Base-by-base conservation (phyloP, 2,113 vertebrate species). In the Pithys albifrons region DNA sequence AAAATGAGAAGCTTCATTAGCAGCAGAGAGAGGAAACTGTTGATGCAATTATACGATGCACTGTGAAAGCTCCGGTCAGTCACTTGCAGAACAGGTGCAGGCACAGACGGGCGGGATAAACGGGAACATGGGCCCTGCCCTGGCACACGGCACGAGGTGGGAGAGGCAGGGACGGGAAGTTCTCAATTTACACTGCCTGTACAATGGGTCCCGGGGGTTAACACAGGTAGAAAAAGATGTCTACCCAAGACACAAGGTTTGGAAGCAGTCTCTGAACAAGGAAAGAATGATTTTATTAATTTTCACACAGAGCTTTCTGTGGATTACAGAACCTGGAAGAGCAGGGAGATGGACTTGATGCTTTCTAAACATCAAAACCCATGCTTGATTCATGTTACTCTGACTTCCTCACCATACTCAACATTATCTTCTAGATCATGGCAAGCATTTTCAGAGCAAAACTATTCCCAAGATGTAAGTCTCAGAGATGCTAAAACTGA, bases 1-100 rank as follows among this genome's bases (percentile, higher is more conserved):
- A 84, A 71, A 95, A 91, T 71, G 79, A 92, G 91, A 37, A 46
- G 83, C 91, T 86, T 80, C 93, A 72, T 61, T 64, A 67, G 25
- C 83, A 93, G 92, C 69, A 78, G 72, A 48, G 61, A 92, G 75
- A 82, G 86, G 84, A 87, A 92, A 91, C 33, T 28, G 84, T 75
- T 87, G 8, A 22, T 10, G 48, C 77, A 62, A 76, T 94, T 61
- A 51, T 4, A 19, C 10, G 49, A 72, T 0, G 46, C 61, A 17
- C 11, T 49, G 84, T 27, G 73, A 75, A 29, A 54, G 83, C 89
- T 39, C 39, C 0, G 58, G 96, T 45, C 94, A 54, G 70, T 79
- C 31, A 1, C 70, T 43, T 8, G 2, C 66, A 49, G 92, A 89
- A 29, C 80, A 92, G 91, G 87, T 89, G 91, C 84, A 48, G 8